Base-by-base conservation (phyloP, 30 jellyfish, hydroid and myxozoan genomes). In the Morbakka virulenta region DNA sequence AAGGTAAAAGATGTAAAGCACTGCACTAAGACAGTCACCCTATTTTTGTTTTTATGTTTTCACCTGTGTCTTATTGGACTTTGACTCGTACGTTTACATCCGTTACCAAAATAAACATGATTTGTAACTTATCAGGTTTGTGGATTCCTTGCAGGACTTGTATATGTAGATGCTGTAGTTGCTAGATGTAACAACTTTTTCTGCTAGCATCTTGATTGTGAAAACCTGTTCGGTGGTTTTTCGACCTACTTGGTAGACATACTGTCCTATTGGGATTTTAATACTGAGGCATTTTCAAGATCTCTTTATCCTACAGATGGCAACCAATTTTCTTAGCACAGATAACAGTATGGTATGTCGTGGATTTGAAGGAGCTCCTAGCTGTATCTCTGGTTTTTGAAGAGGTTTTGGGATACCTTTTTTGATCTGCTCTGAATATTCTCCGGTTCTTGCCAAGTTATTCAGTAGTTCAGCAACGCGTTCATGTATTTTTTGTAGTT, bases 11-110 rank as follows among this genome's bases (percentile, higher is more conserved):
- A 32, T 79, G 62, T 68, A 69, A 32, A 68, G 79, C 28, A 52
- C 86, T 50, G 93, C 69, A 52, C 86, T 50, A 21, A 71, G 64
- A 77, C 83, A 77, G 79, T 68, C 93, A 34, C 86, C 93, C 93
- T 52, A 57, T 69, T 28, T 68, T 72, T 50, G 93, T 68, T 32
- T 52, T 81, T 67, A 81, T 32, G 86, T 4, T 69, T 69, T 79
- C 67, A 1, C 87, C 85, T 24, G 30, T 26, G 70, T 61, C 85
- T 2, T 69, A 52, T 69, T 78, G 78, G 68, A 28, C 66, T 30
- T 69, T 80, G 47, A 49, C 80, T 70, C 69, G 62, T 31, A 81
- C 41, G 79, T 68, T 35, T 28, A 69, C 86, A 51, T 81, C 86
- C 72, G 30, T 33, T 53, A 70, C 21, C 80, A 69, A 62, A 4